phyloP scores from a whole-genome alignment of 2,797 vertebrate genomes.

The Enteromius trimaculatus region DNA sequence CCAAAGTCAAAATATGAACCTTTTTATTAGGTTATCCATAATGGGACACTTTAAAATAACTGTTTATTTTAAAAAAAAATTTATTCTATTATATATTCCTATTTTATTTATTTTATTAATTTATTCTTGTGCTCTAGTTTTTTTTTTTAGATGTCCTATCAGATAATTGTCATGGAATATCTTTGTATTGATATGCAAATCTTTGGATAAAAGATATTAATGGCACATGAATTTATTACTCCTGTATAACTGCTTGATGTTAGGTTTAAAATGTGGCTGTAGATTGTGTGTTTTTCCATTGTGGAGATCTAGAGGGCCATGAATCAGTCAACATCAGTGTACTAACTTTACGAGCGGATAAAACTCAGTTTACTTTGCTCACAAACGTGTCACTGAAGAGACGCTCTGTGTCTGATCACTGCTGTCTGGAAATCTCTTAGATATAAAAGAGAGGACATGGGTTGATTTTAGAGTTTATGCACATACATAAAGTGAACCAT shows the following conservation, averaged over 20 bases:
- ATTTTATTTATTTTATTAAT: neutral
- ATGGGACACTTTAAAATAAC: too few species aligned
- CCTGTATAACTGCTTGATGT: neutral
- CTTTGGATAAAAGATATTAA: neutral
- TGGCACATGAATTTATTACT: neutral
- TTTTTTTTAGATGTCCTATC: neutral
- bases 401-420: slow-evolving; percentile 25
- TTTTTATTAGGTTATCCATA: too few species aligned
- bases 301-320: neutral
- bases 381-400: slow-evolving; percentile 7
- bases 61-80: too few species aligned
- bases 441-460: neutral
- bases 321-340: slow-evolving; percentile 10
- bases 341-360: slow-evolving; percentile 45
- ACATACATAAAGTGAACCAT: neutral
- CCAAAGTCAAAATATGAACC: too few species aligned
- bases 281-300: neutral
- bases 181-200: neutral
- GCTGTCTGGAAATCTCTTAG: neutral
- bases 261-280: neutral
- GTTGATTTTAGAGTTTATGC: neutral
- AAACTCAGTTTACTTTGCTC: slow-evolving; percentile 53
- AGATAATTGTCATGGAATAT: neutral
- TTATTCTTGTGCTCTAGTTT: neutral
- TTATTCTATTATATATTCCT: too few species aligned